These are phyloP conservation scores for Drosophila eugracilis DNA, from an alignment of 1,140 invertebrate genomes.

Conservation along the genomic window DNA sequence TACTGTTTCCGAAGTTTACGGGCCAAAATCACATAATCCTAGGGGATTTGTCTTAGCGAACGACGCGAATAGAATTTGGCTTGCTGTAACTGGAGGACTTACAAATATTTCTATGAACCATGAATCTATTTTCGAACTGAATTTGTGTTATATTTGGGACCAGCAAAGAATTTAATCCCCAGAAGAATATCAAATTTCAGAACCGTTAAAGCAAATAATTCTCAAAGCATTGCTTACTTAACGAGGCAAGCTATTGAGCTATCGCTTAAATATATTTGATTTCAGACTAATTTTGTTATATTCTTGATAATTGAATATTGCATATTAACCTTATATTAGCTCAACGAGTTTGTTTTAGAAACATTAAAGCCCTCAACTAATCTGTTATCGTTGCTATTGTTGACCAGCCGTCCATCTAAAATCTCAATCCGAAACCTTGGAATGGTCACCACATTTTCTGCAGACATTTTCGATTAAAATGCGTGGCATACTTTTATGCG, in stretches of 20 bases:
- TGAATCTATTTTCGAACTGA: constrained; percentile 15
- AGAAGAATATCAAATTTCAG: not conserved
- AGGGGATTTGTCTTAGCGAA: constrained; percentile 69
- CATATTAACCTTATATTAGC: not conserved
- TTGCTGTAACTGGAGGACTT: constrained; percentile 4
- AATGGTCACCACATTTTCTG: constrained; percentile 56
- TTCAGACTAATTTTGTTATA: not conserved
- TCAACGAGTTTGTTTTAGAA: too few species aligned
- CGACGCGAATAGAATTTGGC: constrained; percentile 8
- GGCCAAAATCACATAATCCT: constrained; percentile 66
- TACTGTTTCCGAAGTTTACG: constrained; percentile 62
- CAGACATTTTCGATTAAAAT: constrained; percentile 80
- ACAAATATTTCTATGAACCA: constrained; percentile 22
- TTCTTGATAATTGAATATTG: too few species aligned
- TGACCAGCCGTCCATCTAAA: not conserved
- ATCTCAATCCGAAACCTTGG: constrained; percentile 22
- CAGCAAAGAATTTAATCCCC: not conserved
- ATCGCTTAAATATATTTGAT: too few species aligned
- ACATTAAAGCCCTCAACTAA: too few species aligned
- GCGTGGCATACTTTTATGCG: constrained; percentile 75
- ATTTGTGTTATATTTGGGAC: constrained; percentile 4
- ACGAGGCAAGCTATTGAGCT: not conserved
- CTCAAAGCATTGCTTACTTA: not conserved
- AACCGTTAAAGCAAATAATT: not conserved
- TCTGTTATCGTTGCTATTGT: not conserved